Percentiles rank a stretch among this genome's conserved stretches.
Conservation (phyloP, 2,888 invertebrate species). For the Cosmia trapezina region DNA sequence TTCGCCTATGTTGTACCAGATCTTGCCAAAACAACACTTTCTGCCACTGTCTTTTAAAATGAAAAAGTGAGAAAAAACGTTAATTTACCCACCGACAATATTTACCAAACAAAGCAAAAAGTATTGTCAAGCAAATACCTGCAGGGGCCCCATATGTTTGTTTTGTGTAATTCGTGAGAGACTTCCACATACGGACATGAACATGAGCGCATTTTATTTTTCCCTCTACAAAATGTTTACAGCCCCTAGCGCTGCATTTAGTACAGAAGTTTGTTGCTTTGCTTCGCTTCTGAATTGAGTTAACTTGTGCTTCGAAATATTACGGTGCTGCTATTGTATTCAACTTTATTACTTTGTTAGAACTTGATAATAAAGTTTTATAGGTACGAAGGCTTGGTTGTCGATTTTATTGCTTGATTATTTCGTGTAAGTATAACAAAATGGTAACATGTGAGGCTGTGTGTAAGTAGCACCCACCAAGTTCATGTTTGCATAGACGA, state of each 20-base stretch:
- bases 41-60: neutral
- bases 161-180: constrained; percentile 17
- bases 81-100: constrained; percentile 2
- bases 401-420: neutral
- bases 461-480: neutral
- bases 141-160: constrained; percentile 4
- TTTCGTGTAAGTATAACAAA: neutral
- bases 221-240: constrained; percentile 21
- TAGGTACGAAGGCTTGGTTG: neutral
- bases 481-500: neutral
- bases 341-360: neutral
- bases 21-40: neutral
- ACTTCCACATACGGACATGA: constrained; percentile 1
- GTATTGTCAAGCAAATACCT: constrained; percentile 2
- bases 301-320: neutral
- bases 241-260: constrained; percentile 11
- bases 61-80: constrained; percentile 4
- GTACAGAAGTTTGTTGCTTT: neutral
- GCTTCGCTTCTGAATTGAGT: constrained; percentile 18
- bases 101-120: constrained; percentile 15
- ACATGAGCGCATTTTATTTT: constrained; percentile 10
- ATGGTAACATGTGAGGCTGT: neutral
- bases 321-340: neutral
- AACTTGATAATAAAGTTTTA: neutral
- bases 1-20: neutral